Conservation (phyloP, 2,113 vertebrate species). For the Rhineura floridana region DNA sequence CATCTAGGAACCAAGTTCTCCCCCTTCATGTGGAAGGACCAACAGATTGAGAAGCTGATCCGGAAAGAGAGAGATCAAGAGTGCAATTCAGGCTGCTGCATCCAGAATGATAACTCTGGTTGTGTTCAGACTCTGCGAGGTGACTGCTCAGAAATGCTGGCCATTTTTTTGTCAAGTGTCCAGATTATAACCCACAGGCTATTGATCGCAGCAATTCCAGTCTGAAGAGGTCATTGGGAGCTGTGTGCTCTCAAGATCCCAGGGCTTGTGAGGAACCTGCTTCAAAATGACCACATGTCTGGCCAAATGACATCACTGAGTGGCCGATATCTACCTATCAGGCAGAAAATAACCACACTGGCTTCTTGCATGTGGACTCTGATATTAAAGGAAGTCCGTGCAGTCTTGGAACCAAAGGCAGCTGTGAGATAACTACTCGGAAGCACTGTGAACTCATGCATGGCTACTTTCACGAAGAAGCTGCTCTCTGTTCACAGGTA, state of each 20-base stretch:
- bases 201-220: constrained; percentile 53
- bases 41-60: constrained; percentile 82
- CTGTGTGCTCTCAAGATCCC: constrained; percentile 95
- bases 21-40: constrained; percentile 90
- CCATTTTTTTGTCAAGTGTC: constrained; percentile 93
- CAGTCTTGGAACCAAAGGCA: constrained; percentile 97
- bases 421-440: constrained; percentile 94
- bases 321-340: constrained; percentile 94
- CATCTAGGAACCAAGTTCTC: constrained; percentile 97
- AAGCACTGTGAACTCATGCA: constrained; percentile 97
- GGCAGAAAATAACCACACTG: constrained; percentile 82
- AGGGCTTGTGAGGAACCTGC: constrained; percentile 93
- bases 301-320: constrained; percentile 91
- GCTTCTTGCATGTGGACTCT: constrained; percentile 91
- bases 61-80: constrained; percentile 81
- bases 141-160: constrained; percentile 93
- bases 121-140: constrained; percentile 89
- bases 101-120: constrained; percentile 95
- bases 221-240: constrained; percentile 76
- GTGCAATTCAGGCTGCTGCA: constrained; percentile 88
- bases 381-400: constrained; percentile 92
- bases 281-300: constrained; percentile 85
- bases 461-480: constrained; percentile 96
- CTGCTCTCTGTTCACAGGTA: constrained; percentile 96
- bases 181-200: constrained; percentile 56